Base-by-base conservation (phyloP, 2,888 invertebrate genomes). In the Ectobius pallidus region DNA sequence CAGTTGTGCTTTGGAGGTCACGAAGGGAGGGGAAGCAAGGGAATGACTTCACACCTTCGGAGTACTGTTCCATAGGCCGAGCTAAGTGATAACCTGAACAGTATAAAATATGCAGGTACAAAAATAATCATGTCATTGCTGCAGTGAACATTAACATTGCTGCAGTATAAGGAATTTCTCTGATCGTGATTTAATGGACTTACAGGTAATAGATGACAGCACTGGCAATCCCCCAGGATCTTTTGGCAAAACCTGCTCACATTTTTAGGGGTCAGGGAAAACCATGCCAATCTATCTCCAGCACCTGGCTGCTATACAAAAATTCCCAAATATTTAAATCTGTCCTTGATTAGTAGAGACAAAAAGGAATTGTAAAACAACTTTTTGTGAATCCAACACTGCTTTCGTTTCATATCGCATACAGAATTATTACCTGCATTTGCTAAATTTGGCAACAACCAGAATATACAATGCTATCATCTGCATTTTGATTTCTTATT, bases 111-210 rank as follows among this genome's bases (percentile, higher is more conserved):
- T 34, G 6, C 34, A 34, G 6, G 34, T 34, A 34, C 34, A 6
- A 34, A 34, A 34, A 34, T 34, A 34, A 11, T 11, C 6, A 34
- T 34, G 34, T n/a, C n/a, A n/a, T n/a, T n/a, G 34, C 34, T 34
- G 34, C 34, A 6, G 34, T 6, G 34, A 7, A 34, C 34, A 34
- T n/a, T 14, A n/a, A 18, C 58, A 3, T n/a, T 30, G 16, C 58
- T 30, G 44, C 65, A 65, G n/a, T 27, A 65, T 65, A 65, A 65
- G 65, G 65, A 65, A 65, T 46, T 22, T 27, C 11, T 46, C 27
- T 42, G 46, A 22, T 9, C 25, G 14, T 65, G 65, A 44, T 46
- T 65, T 65, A 42, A 46, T 44, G 22, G 44, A 25, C 18, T 44
- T 65, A 22, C 65, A 27, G 27, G 46, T 46, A 65, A 65, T 27